phyloP scores from a whole-genome alignment of 2,797 vertebrate species.

The Salarias fasciatus region DNA sequence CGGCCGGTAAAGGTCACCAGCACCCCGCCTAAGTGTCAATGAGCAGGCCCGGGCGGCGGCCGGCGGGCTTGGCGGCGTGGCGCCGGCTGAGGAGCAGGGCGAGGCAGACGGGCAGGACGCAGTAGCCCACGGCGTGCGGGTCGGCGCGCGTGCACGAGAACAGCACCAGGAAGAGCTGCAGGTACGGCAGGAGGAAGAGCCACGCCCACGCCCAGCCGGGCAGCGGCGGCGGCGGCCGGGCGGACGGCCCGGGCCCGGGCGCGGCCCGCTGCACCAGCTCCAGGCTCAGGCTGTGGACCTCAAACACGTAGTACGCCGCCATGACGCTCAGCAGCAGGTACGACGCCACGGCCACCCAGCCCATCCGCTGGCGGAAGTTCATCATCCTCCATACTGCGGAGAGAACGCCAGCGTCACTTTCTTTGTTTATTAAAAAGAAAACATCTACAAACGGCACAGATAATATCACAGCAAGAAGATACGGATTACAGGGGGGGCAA shows the following conservation, averaged over 20 bases:
- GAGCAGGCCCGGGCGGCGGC: slow-evolving; percentile 87
- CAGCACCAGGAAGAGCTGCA: slow-evolving; percentile 97
- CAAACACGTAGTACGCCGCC: slow-evolving; percentile 92
- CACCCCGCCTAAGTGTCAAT: slow-evolving; percentile 85
- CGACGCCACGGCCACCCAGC: slow-evolving; percentile 92
- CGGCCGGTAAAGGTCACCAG: too few species aligned
- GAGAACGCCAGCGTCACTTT: not conserved
- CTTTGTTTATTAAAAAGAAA: too few species aligned
- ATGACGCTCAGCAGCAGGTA: slow-evolving; percentile 90
- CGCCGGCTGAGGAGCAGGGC: slow-evolving; percentile 92
- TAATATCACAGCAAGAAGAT: too few species aligned
- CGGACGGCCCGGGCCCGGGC: slow-evolving; percentile 49
- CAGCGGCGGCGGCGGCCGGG: slow-evolving; percentile 73
- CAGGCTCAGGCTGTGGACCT: slow-evolving; percentile 90
- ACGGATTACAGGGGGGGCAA: too few species aligned
- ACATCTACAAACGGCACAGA: not conserved
- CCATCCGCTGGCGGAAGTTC: slow-evolving; percentile 99
- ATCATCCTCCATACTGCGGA: slow-evolving; percentile 97
- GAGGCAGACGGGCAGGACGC: slow-evolving; percentile 93
- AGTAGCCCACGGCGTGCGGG: slow-evolving; percentile 94
- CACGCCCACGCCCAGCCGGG: slow-evolving; percentile 90
- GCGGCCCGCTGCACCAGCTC: slow-evolving; percentile 87
- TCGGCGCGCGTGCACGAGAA: slow-evolving; percentile 96
- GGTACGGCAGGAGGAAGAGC: slow-evolving; percentile 92
- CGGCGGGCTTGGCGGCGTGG: slow-evolving; percentile 89